Conservation (phyloP, 2,888 invertebrate species). For the Branchellion lobata region DNA sequence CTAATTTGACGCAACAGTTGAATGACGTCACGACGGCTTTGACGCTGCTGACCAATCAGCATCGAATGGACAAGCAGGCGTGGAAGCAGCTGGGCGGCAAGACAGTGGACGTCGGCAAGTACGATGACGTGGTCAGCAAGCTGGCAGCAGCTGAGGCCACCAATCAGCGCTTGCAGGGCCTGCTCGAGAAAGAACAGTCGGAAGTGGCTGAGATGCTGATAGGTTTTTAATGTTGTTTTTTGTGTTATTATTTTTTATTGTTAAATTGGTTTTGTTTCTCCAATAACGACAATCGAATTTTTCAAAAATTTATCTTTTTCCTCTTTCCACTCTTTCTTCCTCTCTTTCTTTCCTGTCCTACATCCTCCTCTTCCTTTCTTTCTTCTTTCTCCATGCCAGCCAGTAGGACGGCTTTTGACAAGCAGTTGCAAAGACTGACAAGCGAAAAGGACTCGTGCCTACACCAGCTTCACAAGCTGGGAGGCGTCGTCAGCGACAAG, state of each 20-base stretch:
- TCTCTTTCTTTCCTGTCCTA: background rate
- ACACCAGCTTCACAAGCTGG: background rate
- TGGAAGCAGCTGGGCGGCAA: slow-evolving; percentile 6
- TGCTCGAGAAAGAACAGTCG: slow-evolving; percentile 27
- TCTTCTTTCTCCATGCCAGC: background rate
- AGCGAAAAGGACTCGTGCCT: background rate
- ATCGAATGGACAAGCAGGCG: slow-evolving; percentile 27
- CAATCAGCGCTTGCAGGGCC: slow-evolving; percentile 14
- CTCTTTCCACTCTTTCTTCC: background rate
- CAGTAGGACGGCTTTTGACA: background rate
- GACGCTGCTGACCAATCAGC: slow-evolving; percentile 29
- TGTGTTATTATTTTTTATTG: too few relatives aligned
- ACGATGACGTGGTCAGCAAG: slow-evolving; percentile 13
- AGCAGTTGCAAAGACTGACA: background rate
- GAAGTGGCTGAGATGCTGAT: slow-evolving; percentile 16
- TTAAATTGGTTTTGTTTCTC: too few relatives aligned
- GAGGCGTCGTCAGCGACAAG: background rate
- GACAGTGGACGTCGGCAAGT: slow-evolving; percentile 13
- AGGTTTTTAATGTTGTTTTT: too few relatives aligned
- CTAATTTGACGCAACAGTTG: slow-evolving; percentile 19
- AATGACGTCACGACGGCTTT: slow-evolving; percentile 37
- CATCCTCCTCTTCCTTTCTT: background rate
- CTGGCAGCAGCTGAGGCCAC: background rate
- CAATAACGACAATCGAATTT: too few relatives aligned
- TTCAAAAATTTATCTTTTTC: background rate